Conservation (phyloP, 1,140 invertebrate genomes). For the Pseudomyrmex concolor region DNA sequence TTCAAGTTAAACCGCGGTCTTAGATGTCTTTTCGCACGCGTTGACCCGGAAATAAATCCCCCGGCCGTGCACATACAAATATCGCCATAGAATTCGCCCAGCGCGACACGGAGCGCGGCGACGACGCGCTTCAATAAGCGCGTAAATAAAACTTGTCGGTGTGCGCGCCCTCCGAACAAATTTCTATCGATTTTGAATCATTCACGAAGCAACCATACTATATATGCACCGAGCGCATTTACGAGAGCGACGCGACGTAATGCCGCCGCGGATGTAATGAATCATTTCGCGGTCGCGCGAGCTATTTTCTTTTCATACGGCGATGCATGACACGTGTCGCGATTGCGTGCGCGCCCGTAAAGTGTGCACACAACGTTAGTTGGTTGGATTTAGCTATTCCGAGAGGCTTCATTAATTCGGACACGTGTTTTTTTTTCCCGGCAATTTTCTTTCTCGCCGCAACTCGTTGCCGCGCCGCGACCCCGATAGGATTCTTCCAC, state of each 20-base stretch:
- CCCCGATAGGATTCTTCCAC: not conserved
- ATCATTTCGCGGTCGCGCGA: conserved; percentile 39
- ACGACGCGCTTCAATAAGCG: conserved; percentile 3
- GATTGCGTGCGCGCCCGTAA: conserved; percentile 26
- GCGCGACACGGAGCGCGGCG: not conserved
- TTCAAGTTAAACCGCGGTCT: conserved; percentile 31
- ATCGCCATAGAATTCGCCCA: conserved; percentile 3
- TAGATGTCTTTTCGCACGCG: conserved; percentile 46
- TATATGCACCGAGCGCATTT: not conserved
- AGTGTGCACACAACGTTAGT: not conserved
- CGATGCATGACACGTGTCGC: conserved; percentile 5
- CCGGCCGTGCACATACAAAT: conserved; percentile 36
- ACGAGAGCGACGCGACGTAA: not conserved
- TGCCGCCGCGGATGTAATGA: conserved; percentile 40
- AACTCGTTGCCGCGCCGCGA: not conserved
- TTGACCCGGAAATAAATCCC: conserved; percentile 48
- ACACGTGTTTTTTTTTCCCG: conserved; percentile 21
- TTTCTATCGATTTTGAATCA: conserved; percentile 36
- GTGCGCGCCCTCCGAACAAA: conserved; percentile 16
- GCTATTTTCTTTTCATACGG: conserved; percentile 24
- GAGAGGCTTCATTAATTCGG: conserved; percentile 40
- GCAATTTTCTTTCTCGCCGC: not conserved
- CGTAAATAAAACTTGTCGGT: conserved; percentile 4
- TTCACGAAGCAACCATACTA: conserved; percentile 15
- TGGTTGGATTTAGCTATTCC: not conserved